phyloP scores from a whole-genome alignment of 2,797 vertebrate species.

The Trematomus bernacchii region DNA sequence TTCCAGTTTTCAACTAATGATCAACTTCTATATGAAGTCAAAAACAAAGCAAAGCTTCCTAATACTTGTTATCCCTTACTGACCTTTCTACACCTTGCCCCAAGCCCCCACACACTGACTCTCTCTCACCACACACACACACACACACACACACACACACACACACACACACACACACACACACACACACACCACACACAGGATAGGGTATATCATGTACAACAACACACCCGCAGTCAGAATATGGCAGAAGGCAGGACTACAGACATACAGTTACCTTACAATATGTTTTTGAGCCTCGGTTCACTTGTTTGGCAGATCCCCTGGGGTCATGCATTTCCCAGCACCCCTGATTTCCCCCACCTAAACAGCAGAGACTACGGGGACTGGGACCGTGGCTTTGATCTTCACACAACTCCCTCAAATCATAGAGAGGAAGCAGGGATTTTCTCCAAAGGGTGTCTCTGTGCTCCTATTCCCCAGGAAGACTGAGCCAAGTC shows the following conservation, averaged over 20 bases:
- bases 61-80: conserved; percentile 74
- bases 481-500: conserved; percentile 75
- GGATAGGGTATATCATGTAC: conserved; percentile 10
- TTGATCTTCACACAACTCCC: conserved; percentile 83
- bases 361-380: conserved; percentile 70
- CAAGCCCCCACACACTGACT: conserved; percentile 27
- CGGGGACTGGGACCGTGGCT: conserved; percentile 74
- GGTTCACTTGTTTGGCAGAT: conserved; percentile 67
- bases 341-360: conserved; percentile 71
- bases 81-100: conserved; percentile 74
- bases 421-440: conserved; percentile 78
- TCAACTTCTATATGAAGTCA: conserved; percentile 78
- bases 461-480: conserved; percentile 75
- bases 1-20: conserved; percentile 81
- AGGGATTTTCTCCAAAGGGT: conserved; percentile 76
- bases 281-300: conserved; percentile 61
- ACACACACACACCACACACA: conserved; percentile 9
- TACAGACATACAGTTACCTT: conserved; percentile 42
- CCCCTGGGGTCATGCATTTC: conserved; percentile 77
- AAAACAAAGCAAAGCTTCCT: conserved; percentile 76
- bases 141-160: conserved; percentile 3
- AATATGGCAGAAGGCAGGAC: conserved; percentile 29
- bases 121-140: conserved; percentile 17
- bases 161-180: conserved; percentile 26
- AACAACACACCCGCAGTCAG: conserved; percentile 31